These are phyloP conservation scores for Turritopsis rubra DNA, from an alignment of 30 jellyfish, hydroid and myxozoan species.

Conservation along the genomic window DNA sequence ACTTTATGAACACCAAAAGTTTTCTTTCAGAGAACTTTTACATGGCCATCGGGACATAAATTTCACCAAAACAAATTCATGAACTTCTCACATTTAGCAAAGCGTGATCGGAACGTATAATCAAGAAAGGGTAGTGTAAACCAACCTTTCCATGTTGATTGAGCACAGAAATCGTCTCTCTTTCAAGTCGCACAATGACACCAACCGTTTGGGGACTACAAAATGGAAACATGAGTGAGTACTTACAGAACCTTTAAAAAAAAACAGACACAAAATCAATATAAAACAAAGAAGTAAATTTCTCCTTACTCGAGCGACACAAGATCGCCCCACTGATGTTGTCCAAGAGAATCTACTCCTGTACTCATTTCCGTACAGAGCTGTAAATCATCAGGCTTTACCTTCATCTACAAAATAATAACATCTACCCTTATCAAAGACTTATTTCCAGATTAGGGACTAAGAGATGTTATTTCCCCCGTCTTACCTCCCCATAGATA, in stretches of 20 bases:
- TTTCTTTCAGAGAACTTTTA: too few species aligned
- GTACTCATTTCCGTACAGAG: conserved; percentile 88
- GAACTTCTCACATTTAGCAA: too few species aligned
- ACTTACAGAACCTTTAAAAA: neutral
- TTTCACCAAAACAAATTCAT: too few species aligned
- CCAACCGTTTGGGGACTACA: conserved; percentile 98
- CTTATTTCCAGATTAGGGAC: too few species aligned
- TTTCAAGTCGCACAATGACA: conserved; percentile 86
- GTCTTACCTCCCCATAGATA: too few species aligned
- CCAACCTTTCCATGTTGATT: conserved; percentile 97
- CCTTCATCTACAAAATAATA: conserved; percentile 61
- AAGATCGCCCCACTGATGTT: conserved; percentile 95
- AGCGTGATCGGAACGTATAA: too few species aligned
- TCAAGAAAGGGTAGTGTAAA: neutral
- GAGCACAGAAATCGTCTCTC: conserved; percentile 72
- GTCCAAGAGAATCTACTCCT: conserved; percentile 98
- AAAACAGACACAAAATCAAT: too few species aligned
- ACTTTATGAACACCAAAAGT: too few species aligned
- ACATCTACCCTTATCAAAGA: too few species aligned
- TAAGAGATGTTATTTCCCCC: too few species aligned
- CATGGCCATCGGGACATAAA: neutral
- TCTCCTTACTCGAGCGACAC: conserved; percentile 79
- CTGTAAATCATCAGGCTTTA: conserved; percentile 72
- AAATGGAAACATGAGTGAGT: neutral
- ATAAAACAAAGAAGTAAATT: neutral